Percentiles rank a stretch among this genome's conserved stretches.
Evolutionary conservation across 2,797 vertebrate species (phyloP).

Genomic region (Acrossocheilus fasciatus): DNA sequence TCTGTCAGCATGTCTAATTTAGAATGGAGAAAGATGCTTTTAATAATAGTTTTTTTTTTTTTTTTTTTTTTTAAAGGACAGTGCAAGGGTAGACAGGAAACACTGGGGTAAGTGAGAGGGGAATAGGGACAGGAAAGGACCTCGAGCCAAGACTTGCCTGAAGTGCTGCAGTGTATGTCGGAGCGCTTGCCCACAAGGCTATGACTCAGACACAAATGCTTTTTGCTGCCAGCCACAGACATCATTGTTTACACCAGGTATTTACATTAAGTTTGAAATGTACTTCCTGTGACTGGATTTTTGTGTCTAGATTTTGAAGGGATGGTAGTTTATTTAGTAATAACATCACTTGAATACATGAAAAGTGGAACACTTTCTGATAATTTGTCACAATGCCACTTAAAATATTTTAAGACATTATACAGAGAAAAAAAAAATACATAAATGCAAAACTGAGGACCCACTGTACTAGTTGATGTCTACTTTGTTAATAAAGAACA

Average conservation of each 20-base stretch:
- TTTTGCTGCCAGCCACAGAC: neutral
- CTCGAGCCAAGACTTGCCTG: neutral
- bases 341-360: neutral
- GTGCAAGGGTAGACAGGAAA: neutral
- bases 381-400: neutral
- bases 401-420: neutral
- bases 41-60: neutral
- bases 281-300: neutral
- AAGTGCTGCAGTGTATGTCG: neutral
- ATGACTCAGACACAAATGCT: neutral
- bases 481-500: too few relatives aligned
- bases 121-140: neutral
- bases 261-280: neutral
- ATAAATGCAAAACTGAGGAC: neutral
- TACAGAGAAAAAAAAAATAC: neutral
- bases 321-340: neutral
- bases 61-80: neutral
- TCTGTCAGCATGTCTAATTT: neutral
- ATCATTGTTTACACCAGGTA: neutral
- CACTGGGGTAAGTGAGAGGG: conserved; percentile 2
- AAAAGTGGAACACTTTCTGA: neutral
- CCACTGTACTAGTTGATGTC: neutral
- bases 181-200: neutral
- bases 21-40: neutral
- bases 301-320: neutral